Conservation (phyloP, 2,888 invertebrate genomes). For the Uropetala carovei region DNA sequence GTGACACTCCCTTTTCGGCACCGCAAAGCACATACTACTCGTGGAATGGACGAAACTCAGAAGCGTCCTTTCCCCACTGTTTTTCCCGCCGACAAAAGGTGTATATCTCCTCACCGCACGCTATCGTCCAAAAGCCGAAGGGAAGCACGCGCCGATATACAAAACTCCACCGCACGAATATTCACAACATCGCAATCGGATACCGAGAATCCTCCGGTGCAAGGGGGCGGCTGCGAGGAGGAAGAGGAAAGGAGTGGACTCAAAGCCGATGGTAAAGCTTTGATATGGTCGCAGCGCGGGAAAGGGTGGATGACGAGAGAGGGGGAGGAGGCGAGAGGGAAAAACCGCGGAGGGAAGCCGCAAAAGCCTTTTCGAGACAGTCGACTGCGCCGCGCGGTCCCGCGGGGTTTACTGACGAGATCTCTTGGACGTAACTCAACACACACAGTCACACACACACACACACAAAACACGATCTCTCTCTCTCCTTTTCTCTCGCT, state of each 20-base stretch:
- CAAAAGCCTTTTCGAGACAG: slow-evolving; percentile 6
- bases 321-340: not conserved
- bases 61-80: not conserved
- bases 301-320: not conserved
- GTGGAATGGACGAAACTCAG: not conserved
- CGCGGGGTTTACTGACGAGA: slow-evolving; percentile 57
- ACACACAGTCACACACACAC: slow-evolving; percentile 19
- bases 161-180: not conserved
- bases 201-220: slow-evolving; percentile 15
- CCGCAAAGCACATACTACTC: not conserved
- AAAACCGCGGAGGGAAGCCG: slow-evolving; percentile 21
- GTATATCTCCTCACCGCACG: not conserved
- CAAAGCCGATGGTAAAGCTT: not conserved
- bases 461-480: slow-evolving; percentile 63
- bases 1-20: not conserved
- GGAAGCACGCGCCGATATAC: not conserved
- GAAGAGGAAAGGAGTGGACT: not conserved
- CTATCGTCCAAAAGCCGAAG: not conserved
- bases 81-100: not conserved
- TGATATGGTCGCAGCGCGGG: not conserved
- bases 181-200: slow-evolving; percentile 21
- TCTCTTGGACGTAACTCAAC: slow-evolving; percentile 63
- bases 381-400: slow-evolving; percentile 52
- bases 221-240: not conserved
- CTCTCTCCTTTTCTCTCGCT: slow-evolving; percentile 15